Base-by-base conservation (phyloP, 1,140 invertebrate genomes). In the Onthophagus taurus region DNA sequence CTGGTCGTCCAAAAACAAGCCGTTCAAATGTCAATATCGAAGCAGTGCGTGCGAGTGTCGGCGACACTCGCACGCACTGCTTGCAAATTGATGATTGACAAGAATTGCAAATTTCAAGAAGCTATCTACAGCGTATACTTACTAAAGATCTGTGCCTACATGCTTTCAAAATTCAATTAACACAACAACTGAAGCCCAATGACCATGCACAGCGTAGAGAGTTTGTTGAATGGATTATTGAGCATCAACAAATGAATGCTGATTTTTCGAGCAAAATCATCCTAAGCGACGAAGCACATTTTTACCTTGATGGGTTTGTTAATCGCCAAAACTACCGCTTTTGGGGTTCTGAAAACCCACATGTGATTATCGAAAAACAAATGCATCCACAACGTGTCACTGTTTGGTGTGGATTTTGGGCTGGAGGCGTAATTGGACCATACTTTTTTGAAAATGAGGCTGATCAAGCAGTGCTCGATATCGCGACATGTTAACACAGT, bases 401-500 rank as follows among this genome's bases (percentile, higher is more conserved):
- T n/a, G n/a, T n/a, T n/a, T n/a, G n/a, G n/a, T n/a, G n/a, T n/a
- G n/a, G n/a, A n/a, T n/a, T n/a, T n/a, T n/a, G n/a, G n/a, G n/a
- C n/a, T n/a, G n/a, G n/a, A n/a, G n/a, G n/a, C n/a, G n/a, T n/a
- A n/a, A n/a, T n/a, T n/a, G n/a, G n/a, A 16, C 14, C 38, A 41
- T 23, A 2, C 19, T 39, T 30, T 41, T 19, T 42, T 31, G 24
- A 18, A 41, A 24, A 46, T 46, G 36, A 6, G 33, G 35, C 36
- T 46, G 8, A 65, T 20, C 35, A 37, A n/a, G 38, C 60, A 24
- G 69, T 72, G 35, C 26, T 35, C 50, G 31, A 8, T 57, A 52
- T 52, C 29, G 41, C 30, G 44, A 29, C 30, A 51, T 45, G 47
- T 44, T 52, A 43, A 44, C 6, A 8, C 16, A 55, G 43, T 51